Evolutionary conservation across 2,113 vertebrate species (phyloP), one percentile per base, ranked within the genome.

Genomic region (Cochlearius cochlearius): DNA sequence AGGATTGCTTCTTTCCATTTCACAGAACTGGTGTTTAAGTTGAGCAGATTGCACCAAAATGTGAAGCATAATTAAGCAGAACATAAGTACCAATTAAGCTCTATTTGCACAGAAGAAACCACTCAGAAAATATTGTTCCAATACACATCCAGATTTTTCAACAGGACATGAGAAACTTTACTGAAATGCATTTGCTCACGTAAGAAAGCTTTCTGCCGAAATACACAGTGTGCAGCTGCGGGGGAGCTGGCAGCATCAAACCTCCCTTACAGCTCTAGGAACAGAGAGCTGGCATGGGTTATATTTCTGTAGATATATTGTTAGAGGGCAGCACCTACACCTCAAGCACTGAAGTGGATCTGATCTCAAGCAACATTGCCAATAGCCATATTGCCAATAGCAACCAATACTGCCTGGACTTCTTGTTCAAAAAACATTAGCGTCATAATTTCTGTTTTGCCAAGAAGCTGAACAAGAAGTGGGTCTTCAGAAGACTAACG

Each of bases 181-280:
- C 26, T 0, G 1, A 36, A 32, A 34, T 5, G 3, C 3, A 4
- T 22, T 38, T 49, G 21, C 26, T 22, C 15, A 7, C 6, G 8
- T 17, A 25, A 47, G 50, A n/a, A 13, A 30, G 20, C 30, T 73
- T 77, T 67, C 15, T 86, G 63, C 71, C 63, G 47, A 43, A 52
- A 38, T 3, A 45, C 2, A 4, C 5, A 1, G 32, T 6, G 8
- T 0, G 0, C 7, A 5, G 4, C 25, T 1, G 12, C 1, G 0
- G 0, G 25, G 59, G 4, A n/a, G 34, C 6, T 5, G 6, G 17
- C 41, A 59, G 41, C 55, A 10, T 9, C n/a, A 12, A 5, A 5
- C 12, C n/a, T 15, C 0, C 2, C 17, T 9, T 9, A 15, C 53
- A 56, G 79, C 58, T 36, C 41, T 7, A 20, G 38, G 49, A 11